A percentile compares a stretch with the other conserved stretches of the same genome.
These are phyloP conservation scores for Laticauda laticaudata DNA, from an alignment of 2,113 vertebrate species.

Conservation along the genomic window DNA sequence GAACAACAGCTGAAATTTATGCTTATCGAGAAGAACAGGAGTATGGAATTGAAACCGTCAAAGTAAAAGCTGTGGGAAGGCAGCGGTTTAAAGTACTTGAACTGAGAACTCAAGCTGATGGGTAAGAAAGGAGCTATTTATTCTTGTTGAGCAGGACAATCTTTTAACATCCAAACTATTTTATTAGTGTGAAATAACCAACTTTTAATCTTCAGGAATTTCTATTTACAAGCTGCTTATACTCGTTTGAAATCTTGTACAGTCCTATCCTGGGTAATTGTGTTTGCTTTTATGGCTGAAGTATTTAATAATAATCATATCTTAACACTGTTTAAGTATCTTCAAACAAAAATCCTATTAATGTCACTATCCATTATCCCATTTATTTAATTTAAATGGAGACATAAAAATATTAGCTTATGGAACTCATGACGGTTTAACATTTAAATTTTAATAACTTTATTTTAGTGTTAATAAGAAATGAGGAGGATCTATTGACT, in stretches of 20 bases:
- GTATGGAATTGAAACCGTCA: slow-evolving; percentile 94
- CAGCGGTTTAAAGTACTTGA: slow-evolving; percentile 97
- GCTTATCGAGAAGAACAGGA: slow-evolving; percentile 94
- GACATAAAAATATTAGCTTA: neutral
- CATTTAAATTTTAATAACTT: neutral
- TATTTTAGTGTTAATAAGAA: neutral
- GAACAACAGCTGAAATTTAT: slow-evolving; percentile 97
- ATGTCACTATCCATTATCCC: neutral
- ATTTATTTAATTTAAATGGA: neutral
- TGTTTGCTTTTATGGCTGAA: neutral
- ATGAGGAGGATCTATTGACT: neutral
- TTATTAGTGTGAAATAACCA: neutral
- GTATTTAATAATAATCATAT: neutral
- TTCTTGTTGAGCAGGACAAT: neutral
- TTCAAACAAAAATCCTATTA: neutral
- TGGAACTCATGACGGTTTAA: neutral
- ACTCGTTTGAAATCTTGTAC: neutral
- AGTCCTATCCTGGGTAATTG: neutral
- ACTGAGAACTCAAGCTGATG: slow-evolving; percentile 92
- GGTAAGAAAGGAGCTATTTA: slow-evolving; percentile 71
- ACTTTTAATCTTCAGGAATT: neutral
- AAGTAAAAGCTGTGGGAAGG: slow-evolving; percentile 95
- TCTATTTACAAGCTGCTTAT: neutral
- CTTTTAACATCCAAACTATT: neutral
- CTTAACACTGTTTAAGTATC: neutral